Conservation (phyloP, 2,888 invertebrate species). For the Trimorus sp. region DNA sequence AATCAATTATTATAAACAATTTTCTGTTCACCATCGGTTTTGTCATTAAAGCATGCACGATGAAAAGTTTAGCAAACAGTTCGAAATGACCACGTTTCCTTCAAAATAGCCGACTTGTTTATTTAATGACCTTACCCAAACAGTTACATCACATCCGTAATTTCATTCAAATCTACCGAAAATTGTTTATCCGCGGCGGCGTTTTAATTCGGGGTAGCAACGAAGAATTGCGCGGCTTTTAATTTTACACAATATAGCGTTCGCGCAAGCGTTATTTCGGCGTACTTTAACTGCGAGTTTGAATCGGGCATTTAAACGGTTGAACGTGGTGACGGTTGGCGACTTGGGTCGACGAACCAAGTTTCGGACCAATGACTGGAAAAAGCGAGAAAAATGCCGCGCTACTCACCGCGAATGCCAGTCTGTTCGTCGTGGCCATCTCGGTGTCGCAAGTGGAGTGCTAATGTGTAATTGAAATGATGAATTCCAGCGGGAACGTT, state of each 20-base stretch:
- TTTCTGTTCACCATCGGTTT: too few relatives aligned
- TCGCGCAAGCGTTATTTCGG: not conserved
- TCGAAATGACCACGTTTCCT: too few relatives aligned
- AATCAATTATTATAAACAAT: too few relatives aligned
- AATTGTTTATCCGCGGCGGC: too few relatives aligned
- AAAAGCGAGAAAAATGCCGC: not conserved
- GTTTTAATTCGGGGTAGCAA: too few relatives aligned
- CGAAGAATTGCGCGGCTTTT: too few relatives aligned
- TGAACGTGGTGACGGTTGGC: conserved; percentile 30
- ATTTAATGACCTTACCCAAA: too few relatives aligned
- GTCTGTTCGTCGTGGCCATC: conserved; percentile 28
- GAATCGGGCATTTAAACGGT: conserved; percentile 34
- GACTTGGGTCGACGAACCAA: not conserved
- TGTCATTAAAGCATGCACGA: too few relatives aligned
- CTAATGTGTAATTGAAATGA: not conserved
- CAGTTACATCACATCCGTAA: too few relatives aligned
- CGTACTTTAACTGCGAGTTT: not conserved
- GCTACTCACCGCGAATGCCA: conserved; percentile 30
- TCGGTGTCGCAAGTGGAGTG: not conserved
- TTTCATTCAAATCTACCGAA: too few relatives aligned
- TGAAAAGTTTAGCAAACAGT: too few relatives aligned
- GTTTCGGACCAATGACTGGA: not conserved
- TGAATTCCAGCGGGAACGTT: not conserved
- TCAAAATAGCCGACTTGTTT: too few relatives aligned
- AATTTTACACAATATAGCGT: not conserved